Base-by-base conservation (phyloP, 2,888 invertebrate genomes). In the Anarsia innoxiella region DNA sequence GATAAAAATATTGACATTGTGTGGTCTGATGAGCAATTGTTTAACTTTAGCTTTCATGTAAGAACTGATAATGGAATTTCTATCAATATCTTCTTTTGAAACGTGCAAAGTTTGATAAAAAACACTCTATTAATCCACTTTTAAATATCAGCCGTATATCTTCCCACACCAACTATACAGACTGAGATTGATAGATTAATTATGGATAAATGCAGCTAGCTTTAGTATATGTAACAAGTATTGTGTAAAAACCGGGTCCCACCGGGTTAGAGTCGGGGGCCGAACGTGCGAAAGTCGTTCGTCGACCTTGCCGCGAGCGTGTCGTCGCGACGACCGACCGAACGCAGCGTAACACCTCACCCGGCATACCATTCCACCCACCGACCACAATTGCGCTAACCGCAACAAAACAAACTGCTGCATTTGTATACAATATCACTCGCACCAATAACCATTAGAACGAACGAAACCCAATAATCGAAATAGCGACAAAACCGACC, bases 231-330 rank as follows among this genome's bases (percentile, higher is more conserved):
- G n/a, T n/a, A n/a, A n/a, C n/a, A n/a, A 54, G 25, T 42, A 44
- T 52, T 63, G 54, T 58, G 53, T 54, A 63, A 60, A 59, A 66
- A 60, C 53, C 53, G 53, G 56, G 55, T 53, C 46, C 42, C 41
- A 40, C 48, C 47, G 45, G 51, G 59, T 59, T 56, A 62, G 45
- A 50, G 49, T 41, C 48, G 54, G 53, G 42, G 58, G 48, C 59
- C 56, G 62, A 71, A 62, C 74, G 70, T 82, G 80, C 83, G 83
- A 83, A 83, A 82, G 83, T 82, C 83, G 83, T 77, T 67, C 79
- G 73, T 75, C 83, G 82, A 82, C 83, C 83, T 82, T 82, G 82
- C 76, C 59, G 57, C 49, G 56, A 67, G 60, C 62, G 61, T 59
- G n/a, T n/a, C n/a, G n/a, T n/a, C n/a, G 8, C 19, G 3, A 8